Conservation (phyloP, 2,797 vertebrate genomes). For the Otolemur crassicaudatus region DNA sequence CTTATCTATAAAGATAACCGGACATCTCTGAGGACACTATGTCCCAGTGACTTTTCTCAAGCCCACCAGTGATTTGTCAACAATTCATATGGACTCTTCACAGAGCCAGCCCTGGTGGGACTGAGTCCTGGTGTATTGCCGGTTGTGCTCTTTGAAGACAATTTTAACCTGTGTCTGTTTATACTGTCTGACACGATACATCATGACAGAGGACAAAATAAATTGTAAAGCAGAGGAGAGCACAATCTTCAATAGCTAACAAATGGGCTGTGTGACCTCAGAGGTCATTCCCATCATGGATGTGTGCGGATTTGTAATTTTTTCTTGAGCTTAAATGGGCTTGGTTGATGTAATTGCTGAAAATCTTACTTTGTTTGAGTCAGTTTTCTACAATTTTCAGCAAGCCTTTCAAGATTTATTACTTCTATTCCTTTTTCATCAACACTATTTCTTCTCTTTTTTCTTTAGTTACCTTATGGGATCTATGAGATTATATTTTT, state of each 20-base stretch:
- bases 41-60: not conserved
- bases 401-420: not conserved
- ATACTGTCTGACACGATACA: not conserved
- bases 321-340: not conserved
- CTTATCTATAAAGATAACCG: not conserved
- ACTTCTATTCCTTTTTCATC: not conserved
- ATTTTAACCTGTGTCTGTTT: not conserved
- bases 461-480: not conserved
- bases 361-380: slow-evolving; percentile 25
- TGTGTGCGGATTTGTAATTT: not conserved
- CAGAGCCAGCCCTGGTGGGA: not conserved
- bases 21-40: not conserved
- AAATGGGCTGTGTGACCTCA: not conserved
- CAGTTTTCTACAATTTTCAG: not conserved
- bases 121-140: not conserved
- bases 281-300: slow-evolving; percentile 17
- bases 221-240: not conserved
- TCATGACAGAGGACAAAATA: not conserved
- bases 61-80: not conserved
- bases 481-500: not conserved
- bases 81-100: not conserved
- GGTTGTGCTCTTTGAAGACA: not conserved
- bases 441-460: not conserved
- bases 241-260: not conserved
- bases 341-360: slow-evolving; percentile 1